A percentile compares a stretch with the other conserved stretches of the same genome.
Evolutionary conservation across 2,888 invertebrate genomes (phyloP).

Genomic region (Neelides folsomi): DNA sequence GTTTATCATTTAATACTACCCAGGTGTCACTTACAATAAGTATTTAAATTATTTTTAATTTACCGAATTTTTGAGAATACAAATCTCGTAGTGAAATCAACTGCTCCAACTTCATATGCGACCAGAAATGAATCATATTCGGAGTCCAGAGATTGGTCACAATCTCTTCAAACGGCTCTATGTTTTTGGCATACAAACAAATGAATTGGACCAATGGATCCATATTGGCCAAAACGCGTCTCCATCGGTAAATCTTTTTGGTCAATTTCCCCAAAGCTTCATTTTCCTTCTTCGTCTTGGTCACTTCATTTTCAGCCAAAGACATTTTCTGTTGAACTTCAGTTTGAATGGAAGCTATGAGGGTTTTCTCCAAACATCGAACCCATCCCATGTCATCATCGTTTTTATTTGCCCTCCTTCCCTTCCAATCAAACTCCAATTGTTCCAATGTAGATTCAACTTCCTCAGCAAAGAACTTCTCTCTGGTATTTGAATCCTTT

Average conservation of each 20-base stretch:
- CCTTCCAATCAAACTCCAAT: constrained; percentile 2
- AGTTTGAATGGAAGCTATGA: constrained; percentile 11
- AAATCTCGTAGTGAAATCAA: not conserved
- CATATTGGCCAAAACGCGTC: constrained; percentile 24
- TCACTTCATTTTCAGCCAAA: constrained; percentile 6
- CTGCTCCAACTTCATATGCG: constrained; percentile 16
- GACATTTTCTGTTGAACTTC: constrained; percentile 11
- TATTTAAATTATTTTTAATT: not conserved
- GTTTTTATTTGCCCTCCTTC: not conserved
- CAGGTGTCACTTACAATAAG: no score
- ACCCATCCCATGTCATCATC: constrained; percentile 10
- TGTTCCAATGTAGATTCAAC: not conserved
- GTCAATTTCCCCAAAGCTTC: constrained; percentile 7
- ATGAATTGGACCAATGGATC: constrained; percentile 23
- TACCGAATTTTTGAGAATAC: constrained; percentile 9
- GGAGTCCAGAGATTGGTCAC: constrained; percentile 17
- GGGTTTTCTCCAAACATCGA: constrained; percentile 10
- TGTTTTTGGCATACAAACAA: constrained; percentile 4
- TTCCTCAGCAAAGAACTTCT: no score
- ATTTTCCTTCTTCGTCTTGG: constrained; percentile 4
- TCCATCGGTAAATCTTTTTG: constrained; percentile 20
- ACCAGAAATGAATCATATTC: constrained; percentile 15
- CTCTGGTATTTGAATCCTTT: no score
- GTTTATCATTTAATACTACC: no score
- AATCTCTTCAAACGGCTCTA: constrained; percentile 4